Evolutionary conservation across 2,113 vertebrate genomes (phyloP), one percentile per base, ranked within the genome.

Genomic region (Campylomormyrus tamandua): DNA sequence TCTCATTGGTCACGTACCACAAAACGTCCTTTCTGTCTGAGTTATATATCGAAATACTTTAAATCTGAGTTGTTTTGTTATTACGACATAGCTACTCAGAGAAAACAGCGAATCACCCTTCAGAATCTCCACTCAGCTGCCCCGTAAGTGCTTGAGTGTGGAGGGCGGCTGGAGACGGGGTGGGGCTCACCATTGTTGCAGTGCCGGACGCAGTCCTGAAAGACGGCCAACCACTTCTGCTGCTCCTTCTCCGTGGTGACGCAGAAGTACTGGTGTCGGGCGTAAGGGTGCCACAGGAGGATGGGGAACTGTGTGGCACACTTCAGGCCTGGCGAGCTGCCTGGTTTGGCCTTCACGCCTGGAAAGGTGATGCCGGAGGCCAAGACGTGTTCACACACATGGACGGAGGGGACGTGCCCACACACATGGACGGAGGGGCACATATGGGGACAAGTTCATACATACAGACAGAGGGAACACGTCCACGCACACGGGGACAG

Each of bases 201-300:
- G 90, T 99, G 97, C 1, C 98, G 89, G 42, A 98, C 94, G 0
- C 98, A 99, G 93, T 99, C 98, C 94, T 98, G 98, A 90, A 99
- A 96, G 24, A 99, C 97, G 0, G 97, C 98, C 2, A 92, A 93
- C 98, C 98, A 99, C 93, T 96, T 98, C 92, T 97, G 93, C 92
- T 99, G 98, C 93, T 99, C 98, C 0, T 96, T 96, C 92, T 97
- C 97, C 0, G 96, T 96, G 92, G 94, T 96, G 91, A 96, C 94
- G 0, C 97, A 99, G 95, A 98, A 99, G 92, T 96, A 98, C 70
- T 96, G 97, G 93, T 98, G 98, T 0, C 95, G 94, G 3, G 95
- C 94, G 0, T 96, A 98, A 0, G 98, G 98, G 88, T 99, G 98
- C 97, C 98, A 99, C 42, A 99, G 96, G 92, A 99, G 96, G 92